Evolutionary conservation across 2,113 vertebrate genomes (phyloP).

Genomic region (Eleginops maclovinus): DNA sequence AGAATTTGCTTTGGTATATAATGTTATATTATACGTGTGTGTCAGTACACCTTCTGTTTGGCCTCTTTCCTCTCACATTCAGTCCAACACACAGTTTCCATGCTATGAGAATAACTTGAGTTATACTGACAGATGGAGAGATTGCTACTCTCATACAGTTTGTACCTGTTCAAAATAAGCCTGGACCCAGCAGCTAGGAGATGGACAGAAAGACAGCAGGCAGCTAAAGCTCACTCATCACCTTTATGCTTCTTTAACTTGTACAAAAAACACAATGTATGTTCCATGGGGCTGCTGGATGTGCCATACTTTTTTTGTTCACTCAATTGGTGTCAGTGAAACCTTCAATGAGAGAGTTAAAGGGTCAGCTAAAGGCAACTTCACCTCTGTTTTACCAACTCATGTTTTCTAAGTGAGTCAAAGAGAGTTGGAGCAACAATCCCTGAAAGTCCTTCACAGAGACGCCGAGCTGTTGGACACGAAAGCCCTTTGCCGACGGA

Average conservation of each 20-base stretch:
- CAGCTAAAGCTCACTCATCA: background rate
- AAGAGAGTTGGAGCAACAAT: constrained; percentile 6
- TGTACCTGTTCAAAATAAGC: background rate
- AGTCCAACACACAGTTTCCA: background rate
- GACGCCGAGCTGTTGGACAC: constrained; percentile 55
- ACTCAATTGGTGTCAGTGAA: too few species aligned
- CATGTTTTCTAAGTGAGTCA: background rate
- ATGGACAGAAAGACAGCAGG: background rate
- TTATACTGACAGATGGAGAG: background rate
- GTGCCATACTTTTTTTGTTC: too few species aligned
- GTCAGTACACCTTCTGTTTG: background rate
- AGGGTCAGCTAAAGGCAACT: constrained; percentile 7
- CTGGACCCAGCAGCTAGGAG: background rate
- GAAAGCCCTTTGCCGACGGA: constrained; percentile 59
- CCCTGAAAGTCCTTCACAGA: constrained; percentile 32
- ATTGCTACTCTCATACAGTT: too few species aligned
- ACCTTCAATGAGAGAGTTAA: constrained; percentile 30
- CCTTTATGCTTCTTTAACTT: background rate
- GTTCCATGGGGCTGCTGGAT: background rate
- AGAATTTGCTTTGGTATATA: too few species aligned
- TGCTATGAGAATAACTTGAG: background rate
- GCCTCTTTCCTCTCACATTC: background rate
- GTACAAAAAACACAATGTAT: background rate
- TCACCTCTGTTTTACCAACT: background rate
- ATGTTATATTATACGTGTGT: too few species aligned